phyloP scores from a whole-genome alignment of 2,113 vertebrate species.

The Notothenia coriiceps region DNA sequence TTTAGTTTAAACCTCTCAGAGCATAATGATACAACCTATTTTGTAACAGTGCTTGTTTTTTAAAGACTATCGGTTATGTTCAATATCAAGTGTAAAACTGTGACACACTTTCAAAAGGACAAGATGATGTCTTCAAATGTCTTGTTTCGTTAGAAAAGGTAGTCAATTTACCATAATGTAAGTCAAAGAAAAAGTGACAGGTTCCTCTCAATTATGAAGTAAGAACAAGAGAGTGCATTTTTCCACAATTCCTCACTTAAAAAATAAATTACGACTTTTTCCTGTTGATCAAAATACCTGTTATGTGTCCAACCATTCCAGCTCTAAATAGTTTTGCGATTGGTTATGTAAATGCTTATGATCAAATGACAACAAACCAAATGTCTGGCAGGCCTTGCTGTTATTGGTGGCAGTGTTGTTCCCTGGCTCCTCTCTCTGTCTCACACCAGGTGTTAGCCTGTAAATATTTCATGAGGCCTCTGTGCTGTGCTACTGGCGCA shows the following conservation, averaged over 20 bases:
- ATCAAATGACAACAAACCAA: background rate
- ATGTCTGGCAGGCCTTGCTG: background rate
- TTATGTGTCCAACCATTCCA: background rate
- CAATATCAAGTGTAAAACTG: background rate
- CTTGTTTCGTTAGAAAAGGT: background rate
- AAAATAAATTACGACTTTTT: too few species aligned
- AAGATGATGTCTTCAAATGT: background rate
- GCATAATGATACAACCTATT: background rate
- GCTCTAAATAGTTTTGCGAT: background rate
- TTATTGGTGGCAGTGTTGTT: conserved; percentile 48
- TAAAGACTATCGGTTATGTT: background rate
- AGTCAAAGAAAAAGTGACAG: background rate
- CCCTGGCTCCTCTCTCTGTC: conserved; percentile 45
- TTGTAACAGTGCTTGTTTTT: background rate
- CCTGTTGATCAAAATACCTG: too few species aligned
- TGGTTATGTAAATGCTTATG: background rate
- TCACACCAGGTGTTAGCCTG: conserved; percentile 79
- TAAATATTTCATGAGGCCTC: conserved; percentile 82
- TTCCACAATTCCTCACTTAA: too few species aligned
- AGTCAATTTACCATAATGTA: background rate
- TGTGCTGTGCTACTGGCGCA: conserved; percentile 57
- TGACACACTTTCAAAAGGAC: background rate
- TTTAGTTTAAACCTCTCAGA: too few species aligned
- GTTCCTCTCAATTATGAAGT: background rate
- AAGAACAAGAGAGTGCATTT: background rate